Percentiles rank a stretch among this genome's conserved stretches.
phyloP scores from a whole-genome alignment of 2,888 invertebrate genomes.

The Cheilosia grossa region DNA sequence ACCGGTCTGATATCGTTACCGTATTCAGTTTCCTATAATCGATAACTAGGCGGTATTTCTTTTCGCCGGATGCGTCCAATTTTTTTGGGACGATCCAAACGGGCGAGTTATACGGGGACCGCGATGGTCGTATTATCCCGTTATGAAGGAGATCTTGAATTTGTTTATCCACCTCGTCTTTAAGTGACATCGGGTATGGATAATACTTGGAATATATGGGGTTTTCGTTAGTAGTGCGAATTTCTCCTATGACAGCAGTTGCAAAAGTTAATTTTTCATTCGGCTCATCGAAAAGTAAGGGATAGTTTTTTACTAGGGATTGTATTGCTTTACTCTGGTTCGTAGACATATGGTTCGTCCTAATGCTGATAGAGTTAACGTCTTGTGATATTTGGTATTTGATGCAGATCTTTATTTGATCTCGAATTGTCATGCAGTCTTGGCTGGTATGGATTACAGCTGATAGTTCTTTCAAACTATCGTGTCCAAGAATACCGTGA shows the following conservation, averaged over 20 bases:
- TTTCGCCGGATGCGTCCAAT: not conserved
- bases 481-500: slow-evolving; percentile 55
- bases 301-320: no score
- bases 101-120: not conserved
- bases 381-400: not conserved
- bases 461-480: slow-evolving; percentile 20
- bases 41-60: not conserved
- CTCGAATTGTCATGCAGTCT: slow-evolving; percentile 11
- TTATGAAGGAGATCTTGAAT: no score
- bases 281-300: no score
- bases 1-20: not conserved
- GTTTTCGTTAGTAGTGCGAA: not conserved
- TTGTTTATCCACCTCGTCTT: not conserved
- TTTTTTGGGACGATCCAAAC: not conserved
- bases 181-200: not conserved
- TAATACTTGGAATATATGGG: not conserved
- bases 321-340: no score
- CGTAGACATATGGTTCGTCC: not conserved
- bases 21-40: not conserved
- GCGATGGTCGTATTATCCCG: no score
- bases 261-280: no score
- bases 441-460: not conserved
- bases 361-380: not conserved
- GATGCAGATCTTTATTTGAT: not conserved
- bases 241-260: not conserved